Base-by-base conservation (phyloP, 2,888 invertebrate species). In the Diloba caeruleocephala region DNA sequence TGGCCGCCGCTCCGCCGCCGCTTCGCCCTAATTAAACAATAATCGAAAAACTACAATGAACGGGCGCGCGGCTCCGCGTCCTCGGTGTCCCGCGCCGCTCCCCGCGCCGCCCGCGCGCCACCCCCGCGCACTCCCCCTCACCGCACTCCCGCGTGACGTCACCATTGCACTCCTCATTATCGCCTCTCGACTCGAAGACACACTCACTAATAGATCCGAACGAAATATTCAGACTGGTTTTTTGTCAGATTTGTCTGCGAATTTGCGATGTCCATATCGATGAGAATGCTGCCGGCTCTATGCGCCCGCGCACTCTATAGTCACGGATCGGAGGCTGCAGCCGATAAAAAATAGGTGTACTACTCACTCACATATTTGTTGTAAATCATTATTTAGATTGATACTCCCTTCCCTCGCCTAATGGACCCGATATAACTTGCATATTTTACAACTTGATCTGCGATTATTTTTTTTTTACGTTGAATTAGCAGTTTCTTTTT, bases 11-110 rank as follows among this genome's bases (percentile, higher is more conserved):
- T 88, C 86, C 90, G 92, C 91, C 91, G 92, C 92, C 92, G 92
- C 92, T 92, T 92, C 92, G 92, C 92, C 92, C 92, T 93, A 93
- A 92, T 93, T 92, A 93, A 92, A 93, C 92, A 93, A 92, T 92
- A 93, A 93, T 93, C 92, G 92, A 92, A 92, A 92, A 92, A 92
- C 91, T 92, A 92, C 92, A 92, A 92, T 92, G 91, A 92, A 89
- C 92, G 91, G 88, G 91, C 91, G 90, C 90, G 85, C 89, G 87
- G 89, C 90, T 88, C 85, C 70, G 75, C 89, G 88, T 87, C 88
- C 86, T 85, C 87, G 83, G 80, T 80, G 81, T 78, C 83, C 85
- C 85, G 73, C 87, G 67, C 77, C 73, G 70, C 72, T 38, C 71
- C 49, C 71, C 65, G 45, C 69, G 55, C 71, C 50, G 55, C 55